Conservation (phyloP, 2,113 vertebrate species). For the Motacilla tschutschensis region DNA sequence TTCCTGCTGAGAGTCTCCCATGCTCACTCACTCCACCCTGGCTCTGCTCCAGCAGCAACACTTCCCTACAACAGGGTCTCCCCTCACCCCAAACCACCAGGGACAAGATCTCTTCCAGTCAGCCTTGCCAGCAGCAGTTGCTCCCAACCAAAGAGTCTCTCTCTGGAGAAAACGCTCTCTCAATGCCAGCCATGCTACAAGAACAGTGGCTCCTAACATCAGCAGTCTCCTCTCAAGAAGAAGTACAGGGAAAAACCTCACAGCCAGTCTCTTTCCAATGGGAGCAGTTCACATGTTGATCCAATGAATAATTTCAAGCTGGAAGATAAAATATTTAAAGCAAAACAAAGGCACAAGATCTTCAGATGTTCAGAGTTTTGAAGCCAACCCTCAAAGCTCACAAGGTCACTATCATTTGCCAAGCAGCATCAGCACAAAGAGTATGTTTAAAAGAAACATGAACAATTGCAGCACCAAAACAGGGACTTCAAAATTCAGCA, state of each 20-base stretch:
- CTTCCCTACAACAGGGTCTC: conserved; percentile 53
- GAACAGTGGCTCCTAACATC: not conserved
- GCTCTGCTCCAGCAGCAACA: conserved; percentile 56
- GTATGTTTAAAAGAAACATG: not conserved
- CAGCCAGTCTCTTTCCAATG: conserved; percentile 41
- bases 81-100: conserved; percentile 27
- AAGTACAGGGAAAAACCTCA: conserved; percentile 12
- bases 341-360: not conserved
- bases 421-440: conserved; percentile 40
- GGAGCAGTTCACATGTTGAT: conserved; percentile 47
- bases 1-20: conserved; percentile 2
- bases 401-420: conserved; percentile 35
- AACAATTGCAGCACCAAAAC: conserved; percentile 15
- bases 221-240: not conserved
- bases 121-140: conserved; percentile 40
- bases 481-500: conserved; percentile 14
- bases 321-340: conserved; percentile 67
- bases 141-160: conserved; percentile 20
- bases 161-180: not conserved
- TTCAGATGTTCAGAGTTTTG: conserved; percentile 33
- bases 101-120: conserved; percentile 31
- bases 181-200: conserved; percentile 7
- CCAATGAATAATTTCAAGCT: conserved; percentile 65
- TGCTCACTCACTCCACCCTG: not conserved
- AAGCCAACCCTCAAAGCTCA: conserved; percentile 33